Evolutionary conservation across 2,797 vertebrate genomes (phyloP).

Genomic region (Morelia viridis): DNA sequence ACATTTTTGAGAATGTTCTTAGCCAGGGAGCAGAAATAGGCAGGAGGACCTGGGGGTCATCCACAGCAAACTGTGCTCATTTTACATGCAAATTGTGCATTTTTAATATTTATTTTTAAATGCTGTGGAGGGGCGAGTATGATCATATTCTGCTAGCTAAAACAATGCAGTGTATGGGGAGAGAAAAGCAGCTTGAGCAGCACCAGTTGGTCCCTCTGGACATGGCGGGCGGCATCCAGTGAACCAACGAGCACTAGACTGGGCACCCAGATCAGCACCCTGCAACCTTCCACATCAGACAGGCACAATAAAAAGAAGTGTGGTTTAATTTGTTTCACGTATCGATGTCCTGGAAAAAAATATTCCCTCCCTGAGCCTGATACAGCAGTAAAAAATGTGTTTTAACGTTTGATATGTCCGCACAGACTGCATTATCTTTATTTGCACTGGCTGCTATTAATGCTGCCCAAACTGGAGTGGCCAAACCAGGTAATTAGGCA

Average conservation of each 20-base stretch:
- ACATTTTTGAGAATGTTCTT: background rate
- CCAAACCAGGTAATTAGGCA: background rate
- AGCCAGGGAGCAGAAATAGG: background rate
- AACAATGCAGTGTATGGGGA: background rate
- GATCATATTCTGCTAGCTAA: background rate
- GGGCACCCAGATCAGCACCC: background rate
- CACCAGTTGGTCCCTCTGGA: background rate
- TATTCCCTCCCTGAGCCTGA: background rate
- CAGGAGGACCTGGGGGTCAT: background rate
- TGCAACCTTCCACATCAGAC: background rate
- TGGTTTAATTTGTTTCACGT: background rate
- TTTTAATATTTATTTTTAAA: background rate
- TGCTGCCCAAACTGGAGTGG: background rate
- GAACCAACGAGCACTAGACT: background rate
- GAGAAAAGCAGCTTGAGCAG: background rate
- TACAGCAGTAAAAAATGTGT: background rate
- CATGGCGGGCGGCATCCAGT: background rate
- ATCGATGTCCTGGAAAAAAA: background rate
- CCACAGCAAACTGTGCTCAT: background rate
- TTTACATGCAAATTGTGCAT: background rate
- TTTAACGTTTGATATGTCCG: background rate
- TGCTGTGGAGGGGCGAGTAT: background rate
- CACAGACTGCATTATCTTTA: background rate
- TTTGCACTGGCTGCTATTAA: background rate
- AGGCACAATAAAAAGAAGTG: background rate